Base-by-base conservation (phyloP, 1,140 invertebrate species). In the Lepidotrigona ventralis region DNA sequence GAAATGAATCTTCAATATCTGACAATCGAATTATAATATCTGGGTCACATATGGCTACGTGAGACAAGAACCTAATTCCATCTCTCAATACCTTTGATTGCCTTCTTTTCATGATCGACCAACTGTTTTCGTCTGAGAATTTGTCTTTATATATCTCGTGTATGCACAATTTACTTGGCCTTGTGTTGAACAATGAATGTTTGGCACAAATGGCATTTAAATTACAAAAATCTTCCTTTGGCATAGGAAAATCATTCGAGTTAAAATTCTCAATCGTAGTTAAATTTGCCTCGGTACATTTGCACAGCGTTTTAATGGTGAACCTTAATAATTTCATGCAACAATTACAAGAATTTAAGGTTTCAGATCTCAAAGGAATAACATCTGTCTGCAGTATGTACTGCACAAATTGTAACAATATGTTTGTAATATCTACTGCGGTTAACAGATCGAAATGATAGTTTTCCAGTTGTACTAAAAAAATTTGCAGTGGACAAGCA, bases 401-500 rank as follows among this genome's bases (percentile, higher is more conserved):
- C 56, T 91, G 83, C n/a, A 90, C 85, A 60, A 92, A 93, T 53
- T 78, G 86, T 56, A 92, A 53, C 71, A 94, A 86, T 1, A 90
- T 79, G 71, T 91, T 73, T 0, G 90, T 86, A 9, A 93, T 88
- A 29, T 92, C 90, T 23, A 94, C 82, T 15, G 84, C 87, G 15
- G 89, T 88, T 64, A 93, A 85, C 77, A 90, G 85, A 80, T 94
- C 92, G 5, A 92, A 71, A 66, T 80, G 63, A 81, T 92, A 92
- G n/a, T 86, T 73, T 60, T 94, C 90, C 26, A 94, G 69, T 80
- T 94, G 93, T 19, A 84, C 79, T 15, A 92, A 66, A 82, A 91
- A 92, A 58, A 93, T 91, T 86, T 93, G 90, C 68, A 94, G 74
- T 2, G 91, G 56, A 56, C 94, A 94, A 58, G 92, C 90, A 84